A percentile compares a stretch with the other conserved stretches of the same genome.
Conservation (phyloP, 2,113 vertebrate species). For the Forbesichthys papilliferus region DNA sequence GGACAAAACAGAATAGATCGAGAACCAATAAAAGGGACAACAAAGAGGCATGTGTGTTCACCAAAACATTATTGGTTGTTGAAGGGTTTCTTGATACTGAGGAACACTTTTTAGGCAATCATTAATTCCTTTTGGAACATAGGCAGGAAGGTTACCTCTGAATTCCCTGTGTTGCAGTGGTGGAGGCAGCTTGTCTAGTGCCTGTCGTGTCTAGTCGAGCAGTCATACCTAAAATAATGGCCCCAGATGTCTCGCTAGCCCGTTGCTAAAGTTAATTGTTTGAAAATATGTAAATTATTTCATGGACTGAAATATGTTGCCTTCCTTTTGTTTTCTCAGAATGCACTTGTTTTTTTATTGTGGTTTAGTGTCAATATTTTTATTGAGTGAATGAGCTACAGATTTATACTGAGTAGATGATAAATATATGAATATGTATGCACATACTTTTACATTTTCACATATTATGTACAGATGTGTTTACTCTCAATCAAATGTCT, state of each 20-base stretch:
- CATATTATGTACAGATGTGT: conserved; percentile 44
- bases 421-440: conserved; percentile 22
- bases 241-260: conserved; percentile 34
- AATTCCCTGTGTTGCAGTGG: conserved; percentile 37
- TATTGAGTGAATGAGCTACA: conserved; percentile 29
- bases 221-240: conserved; percentile 33
- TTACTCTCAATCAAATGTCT: conserved; percentile 25
- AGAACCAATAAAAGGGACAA: conserved; percentile 27
- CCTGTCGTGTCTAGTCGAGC: conserved; percentile 35
- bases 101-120: conserved; percentile 37
- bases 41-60: conserved; percentile 11
- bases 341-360: neutral
- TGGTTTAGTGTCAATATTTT: conserved; percentile 41
- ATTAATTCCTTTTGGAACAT: conserved; percentile 39
- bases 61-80: conserved; percentile 31
- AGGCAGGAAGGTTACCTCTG: conserved; percentile 52
- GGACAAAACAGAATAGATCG: conserved; percentile 10
- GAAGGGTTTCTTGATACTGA: conserved; percentile 38
- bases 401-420: conserved; percentile 43
- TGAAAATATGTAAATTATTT: conserved; percentile 40
- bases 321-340: conserved; percentile 35
- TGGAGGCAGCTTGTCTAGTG: conserved; percentile 51
- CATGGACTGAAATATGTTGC: conserved; percentile 25
- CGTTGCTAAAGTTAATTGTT: conserved; percentile 46
- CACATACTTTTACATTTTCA: conserved; percentile 23